Percentiles rank a stretch among this genome's conserved stretches.
Evolutionary conservation across 2,888 invertebrate species (phyloP).

Genomic region (Himalopsyche tibetana): DNA sequence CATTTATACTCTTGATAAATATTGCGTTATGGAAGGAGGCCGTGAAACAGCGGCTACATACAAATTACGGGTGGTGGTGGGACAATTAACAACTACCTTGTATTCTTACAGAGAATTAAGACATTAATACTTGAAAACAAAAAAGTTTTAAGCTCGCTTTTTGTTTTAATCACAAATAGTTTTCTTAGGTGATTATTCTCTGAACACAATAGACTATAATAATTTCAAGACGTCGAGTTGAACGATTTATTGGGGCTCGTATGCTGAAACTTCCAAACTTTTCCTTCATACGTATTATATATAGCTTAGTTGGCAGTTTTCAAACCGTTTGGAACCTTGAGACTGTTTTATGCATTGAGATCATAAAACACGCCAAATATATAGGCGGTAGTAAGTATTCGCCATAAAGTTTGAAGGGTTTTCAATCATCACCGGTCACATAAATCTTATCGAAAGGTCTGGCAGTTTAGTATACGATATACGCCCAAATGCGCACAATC

Average conservation of each 20-base stretch:
- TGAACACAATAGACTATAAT: too few species aligned
- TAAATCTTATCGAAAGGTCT: constrained; percentile 43
- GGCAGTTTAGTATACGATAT: constrained; percentile 28
- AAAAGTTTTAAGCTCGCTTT: too few species aligned
- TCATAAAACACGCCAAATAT: constrained; percentile 34
- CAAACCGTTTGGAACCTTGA: constrained; percentile 1
- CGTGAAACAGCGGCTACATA: too few species aligned
- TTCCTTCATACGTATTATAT: not conserved
- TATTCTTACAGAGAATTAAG: too few species aligned
- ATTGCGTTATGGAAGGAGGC: too few species aligned
- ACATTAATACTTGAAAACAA: too few species aligned
- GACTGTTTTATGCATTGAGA: constrained; percentile 27
- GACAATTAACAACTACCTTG: too few species aligned
- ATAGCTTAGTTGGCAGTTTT: not conserved
- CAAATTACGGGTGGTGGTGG: too few species aligned
- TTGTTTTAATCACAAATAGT: too few species aligned
- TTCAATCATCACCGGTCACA: constrained; percentile 40
- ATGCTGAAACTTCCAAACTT: not conserved
- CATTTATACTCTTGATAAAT: too few species aligned
- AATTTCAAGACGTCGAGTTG: not conserved
- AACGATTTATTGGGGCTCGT: not conserved
- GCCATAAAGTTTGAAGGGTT: constrained; percentile 42
- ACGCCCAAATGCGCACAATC: constrained; percentile 40
- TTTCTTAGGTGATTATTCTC: too few species aligned
- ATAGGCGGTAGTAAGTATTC: constrained; percentile 37